These are phyloP conservation scores for Heliconius sara DNA, from an alignment of 2,888 invertebrate species.

Conservation along the genomic window DNA sequence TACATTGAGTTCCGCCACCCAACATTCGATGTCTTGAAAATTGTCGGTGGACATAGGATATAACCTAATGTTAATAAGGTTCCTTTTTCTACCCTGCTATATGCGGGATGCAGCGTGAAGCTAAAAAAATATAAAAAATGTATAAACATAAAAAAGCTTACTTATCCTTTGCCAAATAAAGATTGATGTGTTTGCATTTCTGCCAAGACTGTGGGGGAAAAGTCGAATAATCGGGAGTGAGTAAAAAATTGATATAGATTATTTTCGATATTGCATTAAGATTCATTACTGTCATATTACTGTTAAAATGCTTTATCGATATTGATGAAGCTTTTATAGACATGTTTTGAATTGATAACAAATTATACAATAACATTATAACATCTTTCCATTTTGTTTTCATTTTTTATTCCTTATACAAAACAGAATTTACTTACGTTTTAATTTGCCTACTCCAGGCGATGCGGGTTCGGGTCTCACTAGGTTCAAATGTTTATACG, in stretches of 20 bases:
- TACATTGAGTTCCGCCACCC: no score
- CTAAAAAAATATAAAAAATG: background rate
- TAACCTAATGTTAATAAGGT: background rate
- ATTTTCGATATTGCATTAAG: slow-evolving; percentile 7
- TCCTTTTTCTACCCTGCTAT: background rate
- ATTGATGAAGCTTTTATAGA: background rate
- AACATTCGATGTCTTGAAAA: background rate
- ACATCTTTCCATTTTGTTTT: no score
- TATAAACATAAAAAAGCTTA: background rate
- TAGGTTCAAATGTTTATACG: no score
- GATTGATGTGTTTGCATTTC: slow-evolving; percentile 27
- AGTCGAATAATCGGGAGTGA: background rate
- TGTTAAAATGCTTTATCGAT: background rate
- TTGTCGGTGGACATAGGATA: background rate
- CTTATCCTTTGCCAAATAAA: slow-evolving; percentile 11
- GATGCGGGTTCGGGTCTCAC: no score
- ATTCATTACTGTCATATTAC: slow-evolving; percentile 6
- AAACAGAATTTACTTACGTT: background rate
- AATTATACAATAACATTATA: no score
- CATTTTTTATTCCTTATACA: background rate
- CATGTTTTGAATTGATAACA: background rate
- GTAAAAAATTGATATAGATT: slow-evolving; percentile 13
- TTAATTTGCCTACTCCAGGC: no score
- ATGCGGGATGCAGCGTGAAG: background rate
- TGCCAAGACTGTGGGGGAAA: slow-evolving; percentile 13